These are phyloP conservation scores for Camponotus pennsylvanicus DNA, from an alignment of 1,140 invertebrate species.

Conservation along the genomic window DNA sequence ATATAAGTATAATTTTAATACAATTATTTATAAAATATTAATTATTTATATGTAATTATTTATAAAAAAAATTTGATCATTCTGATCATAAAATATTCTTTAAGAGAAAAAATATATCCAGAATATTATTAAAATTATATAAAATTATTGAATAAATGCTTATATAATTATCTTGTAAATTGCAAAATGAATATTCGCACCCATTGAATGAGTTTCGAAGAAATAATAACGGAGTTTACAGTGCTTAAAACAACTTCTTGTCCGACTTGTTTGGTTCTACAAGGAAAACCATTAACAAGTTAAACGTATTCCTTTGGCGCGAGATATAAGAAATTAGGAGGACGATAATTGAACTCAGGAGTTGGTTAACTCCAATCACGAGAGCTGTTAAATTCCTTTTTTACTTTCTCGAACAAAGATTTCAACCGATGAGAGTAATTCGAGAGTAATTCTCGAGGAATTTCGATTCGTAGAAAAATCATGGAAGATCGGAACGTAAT, in stretches of 20 bases:
- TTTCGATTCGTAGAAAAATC: constrained; percentile 25
- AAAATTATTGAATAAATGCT: background rate
- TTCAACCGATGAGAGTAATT: constrained; percentile 7
- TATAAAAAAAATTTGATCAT: background rate
- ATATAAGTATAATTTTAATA: background rate
- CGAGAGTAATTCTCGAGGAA: constrained; percentile 10
- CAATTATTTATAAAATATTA: background rate
- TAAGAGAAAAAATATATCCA: background rate
- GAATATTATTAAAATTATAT: background rate
- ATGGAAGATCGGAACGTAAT: background rate
- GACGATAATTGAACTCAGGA: constrained; percentile 38
- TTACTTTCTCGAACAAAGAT: constrained; percentile 31
- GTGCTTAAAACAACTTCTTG: constrained; percentile 41
- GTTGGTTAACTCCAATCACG: constrained; percentile 40
- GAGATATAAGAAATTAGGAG: constrained; percentile 48
- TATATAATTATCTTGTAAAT: background rate
- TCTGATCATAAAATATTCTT: background rate
- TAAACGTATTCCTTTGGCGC: constrained; percentile 43
- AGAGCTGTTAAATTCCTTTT: constrained; percentile 25
- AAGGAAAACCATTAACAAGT: constrained; percentile 30
- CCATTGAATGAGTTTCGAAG: constrained; percentile 3
- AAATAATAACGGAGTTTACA: constrained; percentile 30
- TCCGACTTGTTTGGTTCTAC: constrained; percentile 15
- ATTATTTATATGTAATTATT: background rate
- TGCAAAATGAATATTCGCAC: background rate